Percentiles rank a stretch among this genome's conserved stretches.
These are phyloP conservation scores for Brotula barbata DNA, from an alignment of 2,797 vertebrate genomes.

Conservation along the genomic window DNA sequence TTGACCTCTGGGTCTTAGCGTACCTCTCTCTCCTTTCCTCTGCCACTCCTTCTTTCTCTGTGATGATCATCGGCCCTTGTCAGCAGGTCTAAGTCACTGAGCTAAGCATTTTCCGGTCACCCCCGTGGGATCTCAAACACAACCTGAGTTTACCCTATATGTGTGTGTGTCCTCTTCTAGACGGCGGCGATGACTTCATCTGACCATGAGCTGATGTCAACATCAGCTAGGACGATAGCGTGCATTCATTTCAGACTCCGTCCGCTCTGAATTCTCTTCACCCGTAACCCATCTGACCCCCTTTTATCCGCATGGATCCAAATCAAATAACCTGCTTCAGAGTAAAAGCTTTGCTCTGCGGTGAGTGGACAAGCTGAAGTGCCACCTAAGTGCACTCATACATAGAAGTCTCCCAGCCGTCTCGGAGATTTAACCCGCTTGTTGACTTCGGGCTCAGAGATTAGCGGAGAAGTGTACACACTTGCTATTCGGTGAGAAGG, in stretches of 20 bases:
- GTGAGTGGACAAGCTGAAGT: constrained; percentile 47
- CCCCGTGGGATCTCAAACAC: constrained; percentile 58
- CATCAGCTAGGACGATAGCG: constrained; percentile 3
- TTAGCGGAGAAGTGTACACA: constrained; percentile 61
- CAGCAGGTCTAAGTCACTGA: constrained; percentile 63
- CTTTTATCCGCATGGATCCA: constrained; percentile 51
- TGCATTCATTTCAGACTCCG: constrained; percentile 8
- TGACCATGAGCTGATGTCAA: constrained; percentile 12
- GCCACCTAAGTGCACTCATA: constrained; percentile 45
- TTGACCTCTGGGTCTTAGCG: constrained; percentile 56
- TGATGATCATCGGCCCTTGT: constrained; percentile 63
- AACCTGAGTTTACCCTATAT: constrained; percentile 33
- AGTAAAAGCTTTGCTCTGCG: constrained; percentile 47
- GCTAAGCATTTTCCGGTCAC: constrained; percentile 63
- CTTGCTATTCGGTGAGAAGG: constrained; percentile 55
- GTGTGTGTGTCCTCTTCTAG: constrained; percentile 17
- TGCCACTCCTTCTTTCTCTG: constrained; percentile 20
- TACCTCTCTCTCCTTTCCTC: neutral
- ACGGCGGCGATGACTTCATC: constrained; percentile 29
- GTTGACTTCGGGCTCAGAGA: constrained; percentile 68
- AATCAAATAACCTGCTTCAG: constrained; percentile 57
- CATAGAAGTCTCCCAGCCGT: constrained; percentile 38
- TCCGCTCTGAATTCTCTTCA: constrained; percentile 23
- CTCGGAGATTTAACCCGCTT: constrained; percentile 69
- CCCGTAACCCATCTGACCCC: constrained; percentile 30